These are phyloP conservation scores for western clawed frog (Xenopus tropicalis) DNA, from an alignment of 2,113 vertebrate species.

Conservation along the genomic window DNA sequence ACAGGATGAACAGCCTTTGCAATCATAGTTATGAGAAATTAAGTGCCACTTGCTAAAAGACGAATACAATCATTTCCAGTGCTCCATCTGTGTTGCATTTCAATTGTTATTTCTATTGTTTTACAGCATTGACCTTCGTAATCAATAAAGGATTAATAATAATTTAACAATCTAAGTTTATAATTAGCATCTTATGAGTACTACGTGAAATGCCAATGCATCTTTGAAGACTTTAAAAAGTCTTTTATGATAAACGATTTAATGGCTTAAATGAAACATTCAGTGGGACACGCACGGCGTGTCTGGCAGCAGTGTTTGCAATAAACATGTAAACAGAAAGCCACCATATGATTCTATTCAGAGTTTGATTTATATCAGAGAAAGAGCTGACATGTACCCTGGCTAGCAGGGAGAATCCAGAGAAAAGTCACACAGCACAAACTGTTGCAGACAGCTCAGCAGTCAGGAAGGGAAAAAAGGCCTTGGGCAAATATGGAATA, in stretches of 20 bases:
- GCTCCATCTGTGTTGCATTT: too few species aligned
- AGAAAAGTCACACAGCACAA: constrained; percentile 8
- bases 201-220: background rate
- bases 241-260: background rate
- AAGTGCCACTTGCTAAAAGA: too few species aligned
- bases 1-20: too few species aligned
- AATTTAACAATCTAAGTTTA: too few species aligned
- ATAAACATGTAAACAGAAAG: constrained; percentile 8
- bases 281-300: background rate
- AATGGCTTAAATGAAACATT: background rate
- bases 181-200: too few species aligned
- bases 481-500: constrained; percentile 13
- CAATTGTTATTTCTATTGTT: too few species aligned
- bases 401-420: constrained; percentile 6
- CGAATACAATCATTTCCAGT: too few species aligned
- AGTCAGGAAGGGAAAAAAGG: constrained; percentile 7
- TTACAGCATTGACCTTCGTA: too few species aligned
- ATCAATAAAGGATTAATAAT: too few species aligned
- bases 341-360: constrained; percentile 5
- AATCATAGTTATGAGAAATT: too few species aligned
- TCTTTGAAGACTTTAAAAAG: too few species aligned
- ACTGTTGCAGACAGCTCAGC: constrained; percentile 12
- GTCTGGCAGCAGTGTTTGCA: constrained; percentile 5
- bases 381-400: background rate
- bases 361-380: constrained; percentile 7